Evolutionary conservation across 1,140 invertebrate species (phyloP).

Genomic region (Nebria ingens): DNA sequence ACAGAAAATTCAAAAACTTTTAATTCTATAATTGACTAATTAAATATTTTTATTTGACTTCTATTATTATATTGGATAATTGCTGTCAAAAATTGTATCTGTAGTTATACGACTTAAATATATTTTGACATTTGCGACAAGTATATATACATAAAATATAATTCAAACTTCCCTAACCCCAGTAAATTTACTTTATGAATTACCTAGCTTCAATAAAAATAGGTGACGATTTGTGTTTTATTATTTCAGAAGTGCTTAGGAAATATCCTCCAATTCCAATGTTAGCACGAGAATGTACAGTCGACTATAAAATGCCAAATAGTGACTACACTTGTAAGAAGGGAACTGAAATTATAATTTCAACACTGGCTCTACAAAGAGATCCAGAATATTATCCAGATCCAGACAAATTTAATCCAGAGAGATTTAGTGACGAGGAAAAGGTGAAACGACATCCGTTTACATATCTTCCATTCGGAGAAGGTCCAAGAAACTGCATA

Average conservation of each 20-base stretch:
- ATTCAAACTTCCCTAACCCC: too few species aligned
- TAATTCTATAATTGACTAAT: conserved; percentile 5
- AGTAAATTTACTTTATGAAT: too few species aligned
- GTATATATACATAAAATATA: too few species aligned
- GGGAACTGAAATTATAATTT: conserved; percentile 41
- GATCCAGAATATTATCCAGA: conserved; percentile 49
- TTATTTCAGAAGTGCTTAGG: conserved; percentile 41
- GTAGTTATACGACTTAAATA: too few species aligned
- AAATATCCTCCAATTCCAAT: conserved; percentile 43
- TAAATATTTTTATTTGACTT: background rate
- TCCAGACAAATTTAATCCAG: conserved; percentile 40
- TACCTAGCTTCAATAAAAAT: too few species aligned
- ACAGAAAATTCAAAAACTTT: too few species aligned
- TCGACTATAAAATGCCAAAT: conserved; percentile 5
- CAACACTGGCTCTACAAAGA: conserved; percentile 46
- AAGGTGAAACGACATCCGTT: conserved; percentile 24
- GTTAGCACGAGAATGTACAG: conserved; percentile 35
- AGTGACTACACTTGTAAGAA: conserved; percentile 26
- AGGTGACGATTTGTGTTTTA: background rate
- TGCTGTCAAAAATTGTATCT: too few species aligned
- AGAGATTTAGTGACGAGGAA: conserved; percentile 35
- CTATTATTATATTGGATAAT: too few species aligned
- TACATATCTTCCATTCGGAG: conserved; percentile 37
- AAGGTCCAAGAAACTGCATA: conserved; percentile 43
- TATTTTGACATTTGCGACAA: too few species aligned